Evolutionary conservation across 2,888 invertebrate genomes (phyloP), one percentile per base, ranked within the genome.

Genomic region (Drosophila recens): DNA sequence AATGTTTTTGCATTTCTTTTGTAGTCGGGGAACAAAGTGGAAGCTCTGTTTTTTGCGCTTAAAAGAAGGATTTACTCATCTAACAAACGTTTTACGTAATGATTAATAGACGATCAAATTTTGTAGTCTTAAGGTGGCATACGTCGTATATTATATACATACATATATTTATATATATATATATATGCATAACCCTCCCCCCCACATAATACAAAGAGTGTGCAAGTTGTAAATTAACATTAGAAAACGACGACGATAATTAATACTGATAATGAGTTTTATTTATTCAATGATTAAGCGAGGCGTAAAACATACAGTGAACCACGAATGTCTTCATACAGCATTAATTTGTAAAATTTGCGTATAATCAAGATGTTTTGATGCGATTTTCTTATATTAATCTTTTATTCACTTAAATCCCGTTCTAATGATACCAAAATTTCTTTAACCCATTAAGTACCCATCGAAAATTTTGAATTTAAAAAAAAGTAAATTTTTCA

Each of bases 61-160:
- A 15, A 63, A 38, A 30, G 65, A 59, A 66, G n/a, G 36, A 66
- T 52, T 56, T 70, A 74, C 79, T 79, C 79, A 77, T 58, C 57
- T 46, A 75, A 67, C 57, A 71, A n/a, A 63, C 54, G 56, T 78
- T 75, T 75, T 75, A 78, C 71, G 67, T 74, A 72, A 70, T 58
- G 51, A 82, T 77, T 77, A 65, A 81, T 77, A 82, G 80, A 85
- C 80, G 84, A 87, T 85, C 84, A 84, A 87, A 84, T 84, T 85
- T 70, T 67, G 43, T 84, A 84, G 83, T 49, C 61, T 72, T 85
- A 84, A 84, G 75, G 75, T 61, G 71, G 72, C 82, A 87, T 79
- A 62, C 38, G 27, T 45, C 36, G 46, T 46, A 15, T 36, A 27
- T 36, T 23, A 5, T 11, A 27, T 27, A 76, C 49, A 57, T n/a